Percentiles rank a stretch among this genome's conserved stretches.
These are phyloP conservation scores for Oncorhynchus gorbuscha DNA, from an alignment of 2,113 vertebrate species.

Conservation along the genomic window DNA sequence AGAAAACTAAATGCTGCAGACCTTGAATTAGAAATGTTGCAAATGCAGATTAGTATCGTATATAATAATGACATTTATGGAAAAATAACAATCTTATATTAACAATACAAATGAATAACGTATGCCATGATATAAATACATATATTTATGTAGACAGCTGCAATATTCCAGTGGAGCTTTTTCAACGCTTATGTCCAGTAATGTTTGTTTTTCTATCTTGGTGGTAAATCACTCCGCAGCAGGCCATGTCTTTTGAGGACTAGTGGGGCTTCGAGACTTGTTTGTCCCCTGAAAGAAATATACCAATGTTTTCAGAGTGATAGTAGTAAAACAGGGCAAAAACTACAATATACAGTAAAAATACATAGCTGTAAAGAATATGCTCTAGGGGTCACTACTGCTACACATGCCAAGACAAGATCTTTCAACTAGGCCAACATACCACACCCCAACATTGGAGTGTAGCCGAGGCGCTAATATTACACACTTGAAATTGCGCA, in stretches of 20 bases:
- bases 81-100: conserved; percentile 59
- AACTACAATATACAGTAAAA: not conserved
- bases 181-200: conserved; percentile 62
- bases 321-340: not conserved
- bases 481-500: conserved; percentile 22
- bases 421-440: not conserved
- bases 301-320: not conserved
- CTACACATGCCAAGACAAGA: conserved; percentile 1
- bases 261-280: conserved; percentile 60
- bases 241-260: conserved; percentile 60
- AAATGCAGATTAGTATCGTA: conserved; percentile 47
- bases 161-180: conserved; percentile 69
- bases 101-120: conserved; percentile 61
- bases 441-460: conserved; percentile 42
- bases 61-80: conserved; percentile 48
- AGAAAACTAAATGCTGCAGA: conserved; percentile 17
- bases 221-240: conserved; percentile 52
- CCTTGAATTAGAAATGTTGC: conserved; percentile 25
- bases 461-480: conserved; percentile 8
- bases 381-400: conserved; percentile 63
- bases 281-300: conserved; percentile 63
- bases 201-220: not conserved
- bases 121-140: conserved; percentile 65
- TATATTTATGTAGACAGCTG: conserved; percentile 45
- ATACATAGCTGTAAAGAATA: not conserved